Evolutionary conservation across 2,113 vertebrate genomes (phyloP).

Genomic region (Pollachius pollachius): DNA sequence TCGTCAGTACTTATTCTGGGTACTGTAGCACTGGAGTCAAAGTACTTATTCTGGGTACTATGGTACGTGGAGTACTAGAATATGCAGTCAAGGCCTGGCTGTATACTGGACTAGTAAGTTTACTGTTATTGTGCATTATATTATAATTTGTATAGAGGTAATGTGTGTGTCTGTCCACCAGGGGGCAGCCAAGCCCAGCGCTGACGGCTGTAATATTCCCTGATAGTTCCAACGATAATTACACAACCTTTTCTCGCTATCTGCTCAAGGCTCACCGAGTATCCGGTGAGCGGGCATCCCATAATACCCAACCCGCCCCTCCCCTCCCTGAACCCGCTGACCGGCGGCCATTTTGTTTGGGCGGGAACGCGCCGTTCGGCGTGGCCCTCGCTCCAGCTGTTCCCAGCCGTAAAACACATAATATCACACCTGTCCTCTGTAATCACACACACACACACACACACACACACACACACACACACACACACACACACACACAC

Average conservation of each 20-base stretch:
- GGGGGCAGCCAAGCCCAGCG: too few species aligned
- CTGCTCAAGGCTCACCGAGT: neutral
- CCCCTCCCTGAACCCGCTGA: constrained; percentile 64
- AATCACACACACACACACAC: constrained; percentile 48
- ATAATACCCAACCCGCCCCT: constrained; percentile 17
- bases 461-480: constrained; percentile 10
- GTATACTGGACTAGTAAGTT: too few species aligned
- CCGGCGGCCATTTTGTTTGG: constrained; percentile 49
- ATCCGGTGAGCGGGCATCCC: neutral
- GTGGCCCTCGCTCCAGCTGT: constrained; percentile 67
- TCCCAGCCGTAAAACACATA: constrained; percentile 67
- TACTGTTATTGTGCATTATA: too few species aligned
- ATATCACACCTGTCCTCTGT: constrained; percentile 73
- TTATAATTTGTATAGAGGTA: too few species aligned
- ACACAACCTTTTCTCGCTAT: neutral
- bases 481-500: neutral
- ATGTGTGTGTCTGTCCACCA: too few species aligned
- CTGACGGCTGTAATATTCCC: too few species aligned
- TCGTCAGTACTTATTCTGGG: too few species aligned
- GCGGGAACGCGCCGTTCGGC: constrained; percentile 54
- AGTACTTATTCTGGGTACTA: too few species aligned
- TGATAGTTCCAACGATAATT: too few species aligned
- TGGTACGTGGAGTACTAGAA: too few species aligned
- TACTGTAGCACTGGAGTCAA: too few species aligned
- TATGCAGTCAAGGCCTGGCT: too few species aligned